Percentiles rank a stretch among this genome's conserved stretches.
phyloP scores from a whole-genome alignment of 2,113 vertebrate genomes.

The Plecotus auritus region DNA sequence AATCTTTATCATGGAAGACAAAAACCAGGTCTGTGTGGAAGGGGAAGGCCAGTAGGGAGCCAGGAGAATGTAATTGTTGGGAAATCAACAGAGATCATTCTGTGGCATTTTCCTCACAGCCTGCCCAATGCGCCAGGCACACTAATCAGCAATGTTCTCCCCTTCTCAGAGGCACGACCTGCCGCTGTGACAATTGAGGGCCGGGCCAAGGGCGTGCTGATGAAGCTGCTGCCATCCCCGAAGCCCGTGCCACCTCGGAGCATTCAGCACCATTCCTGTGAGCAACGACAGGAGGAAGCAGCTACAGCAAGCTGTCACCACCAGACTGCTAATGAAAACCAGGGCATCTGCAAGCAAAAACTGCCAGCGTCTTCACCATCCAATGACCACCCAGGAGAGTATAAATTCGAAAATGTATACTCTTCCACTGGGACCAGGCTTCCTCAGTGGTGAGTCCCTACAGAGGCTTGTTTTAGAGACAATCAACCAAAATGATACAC shows the following conservation, averaged over 20 bases:
- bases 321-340: slow-evolving; percentile 61
- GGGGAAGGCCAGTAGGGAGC: not conserved
- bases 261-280: slow-evolving; percentile 33
- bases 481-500: not conserved
- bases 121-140: not conserved
- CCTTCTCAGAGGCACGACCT: not conserved
- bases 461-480: not conserved
- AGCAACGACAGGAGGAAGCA: slow-evolving; percentile 30
- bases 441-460: not conserved
- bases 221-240: not conserved
- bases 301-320: slow-evolving; percentile 41
- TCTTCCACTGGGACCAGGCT: not conserved
- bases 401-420: not conserved
- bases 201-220: not conserved
- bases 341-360: slow-evolving; percentile 22
- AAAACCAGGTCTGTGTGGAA: not conserved
- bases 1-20: not conserved
- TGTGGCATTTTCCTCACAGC: not conserved
- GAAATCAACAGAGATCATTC: not conserved
- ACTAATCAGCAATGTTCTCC: not conserved
- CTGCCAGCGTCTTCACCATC: not conserved
- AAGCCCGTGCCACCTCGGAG: slow-evolving; percentile 5
- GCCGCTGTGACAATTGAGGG: not conserved
- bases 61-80: slow-evolving; percentile 12
- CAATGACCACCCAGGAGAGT: not conserved